Conservation (phyloP, 2,797 vertebrate species). For the Acrossocheilus fasciatus region DNA sequence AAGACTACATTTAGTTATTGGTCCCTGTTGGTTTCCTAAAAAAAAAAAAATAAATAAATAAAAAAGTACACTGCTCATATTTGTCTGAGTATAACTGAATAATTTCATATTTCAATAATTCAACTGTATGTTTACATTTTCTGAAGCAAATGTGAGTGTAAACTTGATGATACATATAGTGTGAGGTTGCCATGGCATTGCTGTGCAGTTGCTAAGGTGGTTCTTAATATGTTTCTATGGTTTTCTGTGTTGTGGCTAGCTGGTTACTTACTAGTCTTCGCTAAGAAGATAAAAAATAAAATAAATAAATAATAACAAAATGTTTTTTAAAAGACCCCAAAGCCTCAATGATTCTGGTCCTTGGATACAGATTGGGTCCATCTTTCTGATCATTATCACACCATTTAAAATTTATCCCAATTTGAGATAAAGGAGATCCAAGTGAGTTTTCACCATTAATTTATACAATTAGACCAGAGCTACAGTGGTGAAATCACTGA, state of each 20-base stretch:
- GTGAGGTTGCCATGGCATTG: slow-evolving; percentile 23
- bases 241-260: slow-evolving; percentile 2
- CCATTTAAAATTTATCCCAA: not conserved
- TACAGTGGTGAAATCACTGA: not conserved
- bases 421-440: not conserved
- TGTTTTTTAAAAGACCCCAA: not conserved
- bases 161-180: not conserved
- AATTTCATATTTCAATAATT: not conserved
- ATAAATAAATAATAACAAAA: no score
- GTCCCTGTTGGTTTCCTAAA: not conserved
- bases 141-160: not conserved
- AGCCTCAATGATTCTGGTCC: not conserved
- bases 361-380: not conserved
- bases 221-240: slow-evolving; percentile 10
- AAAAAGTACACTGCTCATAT: not conserved
- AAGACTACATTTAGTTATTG: not conserved
- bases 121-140: not conserved
- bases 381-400: not conserved
- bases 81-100: not conserved
- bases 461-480: not conserved
- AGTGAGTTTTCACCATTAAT: not conserved
- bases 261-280: not conserved
- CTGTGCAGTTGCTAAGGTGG: slow-evolving; percentile 20
- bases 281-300: not conserved
- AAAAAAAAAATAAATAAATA: no score